phyloP scores from a whole-genome alignment of 2,888 invertebrate species.

The Heliconius ethilla region DNA sequence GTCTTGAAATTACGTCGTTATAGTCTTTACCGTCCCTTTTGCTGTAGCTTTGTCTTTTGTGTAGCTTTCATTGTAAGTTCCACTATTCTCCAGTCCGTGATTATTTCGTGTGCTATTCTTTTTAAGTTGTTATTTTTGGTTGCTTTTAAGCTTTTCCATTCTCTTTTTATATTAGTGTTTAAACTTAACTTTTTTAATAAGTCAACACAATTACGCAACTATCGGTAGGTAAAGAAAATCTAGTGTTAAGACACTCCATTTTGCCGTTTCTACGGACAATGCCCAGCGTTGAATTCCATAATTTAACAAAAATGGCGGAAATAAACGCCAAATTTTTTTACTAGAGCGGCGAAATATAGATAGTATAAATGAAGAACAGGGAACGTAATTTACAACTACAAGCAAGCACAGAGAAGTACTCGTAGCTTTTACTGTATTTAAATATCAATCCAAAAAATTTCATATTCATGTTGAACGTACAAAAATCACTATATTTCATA shows the following conservation, averaged over 20 bases:
- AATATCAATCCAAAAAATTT: not conserved
- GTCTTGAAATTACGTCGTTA: not conserved
- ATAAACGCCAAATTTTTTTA: not conserved
- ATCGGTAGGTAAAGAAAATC: not conserved
- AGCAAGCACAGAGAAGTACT: too few species aligned
- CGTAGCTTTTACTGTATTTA: not conserved
- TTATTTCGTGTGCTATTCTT: slow-evolving; percentile 4
- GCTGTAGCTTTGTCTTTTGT: not conserved
- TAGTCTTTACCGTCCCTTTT: slow-evolving; percentile 4
- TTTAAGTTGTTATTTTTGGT: not conserved
- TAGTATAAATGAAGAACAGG: not conserved
- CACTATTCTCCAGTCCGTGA: slow-evolving; percentile 1
- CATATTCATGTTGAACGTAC: not conserved
- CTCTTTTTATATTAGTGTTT: not conserved
- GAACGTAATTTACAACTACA: not conserved
- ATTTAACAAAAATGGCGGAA: not conserved
- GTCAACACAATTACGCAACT: not conserved
- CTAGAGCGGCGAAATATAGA: not conserved
- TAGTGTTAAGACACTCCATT: not conserved
- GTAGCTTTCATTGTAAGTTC: not conserved
- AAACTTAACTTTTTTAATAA: not conserved
- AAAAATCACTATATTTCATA: not conserved
- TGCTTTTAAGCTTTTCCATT: not conserved
- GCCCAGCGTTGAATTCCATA: not conserved
- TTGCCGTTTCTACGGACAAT: not conserved